These are phyloP conservation scores for Mastomys coucha DNA, from an alignment of 2,113 vertebrate species.

Conservation along the genomic window DNA sequence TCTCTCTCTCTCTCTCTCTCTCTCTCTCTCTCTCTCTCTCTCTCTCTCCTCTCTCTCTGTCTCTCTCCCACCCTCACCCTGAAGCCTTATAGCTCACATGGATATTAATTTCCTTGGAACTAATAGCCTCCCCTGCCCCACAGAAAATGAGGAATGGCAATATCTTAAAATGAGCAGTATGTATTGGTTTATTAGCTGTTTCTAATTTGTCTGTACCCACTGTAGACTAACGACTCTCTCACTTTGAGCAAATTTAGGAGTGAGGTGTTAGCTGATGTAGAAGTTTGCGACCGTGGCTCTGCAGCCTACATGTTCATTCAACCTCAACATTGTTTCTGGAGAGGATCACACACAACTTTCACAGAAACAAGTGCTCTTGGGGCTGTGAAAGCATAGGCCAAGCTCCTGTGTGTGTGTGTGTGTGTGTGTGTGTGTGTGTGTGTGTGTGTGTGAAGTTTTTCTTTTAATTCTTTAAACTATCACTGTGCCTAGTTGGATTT, in stretches of 20 bases:
- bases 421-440: not conserved
- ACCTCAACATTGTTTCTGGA: not conserved
- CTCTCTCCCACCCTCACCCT: not conserved
- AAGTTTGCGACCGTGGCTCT: constrained; percentile 63
- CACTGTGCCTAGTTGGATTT: not conserved
- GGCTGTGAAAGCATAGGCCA: not conserved
- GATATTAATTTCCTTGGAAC: constrained; percentile 64
- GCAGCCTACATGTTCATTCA: not conserved
- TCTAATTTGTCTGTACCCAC: constrained; percentile 66
- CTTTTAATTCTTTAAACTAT: not conserved
- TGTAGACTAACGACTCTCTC: constrained; percentile 59
- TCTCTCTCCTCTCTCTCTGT: too few relatives aligned
- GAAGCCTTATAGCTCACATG: constrained; percentile 58
- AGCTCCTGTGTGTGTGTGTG: not conserved
- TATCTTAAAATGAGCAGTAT: constrained; percentile 51
- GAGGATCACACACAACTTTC: not conserved
- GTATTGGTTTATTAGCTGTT: constrained; percentile 66
- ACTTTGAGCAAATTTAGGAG: constrained; percentile 69
- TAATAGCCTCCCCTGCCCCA: not conserved
- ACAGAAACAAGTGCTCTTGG: constrained; percentile 47
- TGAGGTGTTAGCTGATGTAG: constrained; percentile 59
- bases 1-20: not conserved
- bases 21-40: not conserved
- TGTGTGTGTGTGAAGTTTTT: not conserved
- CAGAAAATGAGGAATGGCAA: constrained; percentile 58